These are phyloP conservation scores for Malacosoma neustria DNA, from an alignment of 2,888 invertebrate genomes.

Conservation along the genomic window DNA sequence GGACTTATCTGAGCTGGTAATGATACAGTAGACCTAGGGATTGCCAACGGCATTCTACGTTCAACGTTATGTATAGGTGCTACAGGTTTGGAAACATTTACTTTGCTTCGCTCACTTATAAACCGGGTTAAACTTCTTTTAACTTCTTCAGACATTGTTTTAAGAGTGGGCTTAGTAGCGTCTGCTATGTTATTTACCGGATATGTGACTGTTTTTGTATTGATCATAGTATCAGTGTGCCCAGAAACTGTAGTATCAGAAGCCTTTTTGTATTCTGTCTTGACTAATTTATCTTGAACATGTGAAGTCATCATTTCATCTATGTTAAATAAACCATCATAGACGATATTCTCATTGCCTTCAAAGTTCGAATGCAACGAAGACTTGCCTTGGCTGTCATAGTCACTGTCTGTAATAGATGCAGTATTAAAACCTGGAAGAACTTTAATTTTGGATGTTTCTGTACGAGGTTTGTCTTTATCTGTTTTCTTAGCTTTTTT, in stretches of 20 bases:
- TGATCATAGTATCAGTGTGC: slow-evolving; percentile 3
- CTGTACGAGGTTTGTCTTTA: slow-evolving; percentile 11
- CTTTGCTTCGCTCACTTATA: slow-evolving; percentile 38
- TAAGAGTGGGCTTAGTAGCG: background rate
- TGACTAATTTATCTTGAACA: no score
- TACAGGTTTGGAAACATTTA: slow-evolving; percentile 5
- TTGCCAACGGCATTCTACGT: slow-evolving; percentile 14
- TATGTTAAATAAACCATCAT: slow-evolving; percentile 48
- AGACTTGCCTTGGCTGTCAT: slow-evolving; percentile 42
- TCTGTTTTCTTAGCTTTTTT: slow-evolving; percentile 21
- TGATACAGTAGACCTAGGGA: slow-evolving; percentile 14
- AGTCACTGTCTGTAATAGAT: slow-evolving; percentile 33
- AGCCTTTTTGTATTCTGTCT: no score
- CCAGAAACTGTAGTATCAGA: slow-evolving; percentile 1
- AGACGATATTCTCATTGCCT: slow-evolving; percentile 28
- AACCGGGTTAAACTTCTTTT: slow-evolving; percentile 41
- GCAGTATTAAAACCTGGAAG: slow-evolving; percentile 7
- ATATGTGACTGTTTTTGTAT: slow-evolving; percentile 1
- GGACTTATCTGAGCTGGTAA: slow-evolving; percentile 18
- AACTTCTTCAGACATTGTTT: slow-evolving; percentile 24
- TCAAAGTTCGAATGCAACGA: slow-evolving; percentile 33
- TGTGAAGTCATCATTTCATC: slow-evolving; percentile 45
- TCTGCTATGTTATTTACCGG: background rate
- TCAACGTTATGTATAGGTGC: background rate
- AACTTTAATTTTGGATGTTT: slow-evolving; percentile 16